phyloP scores from a whole-genome alignment of 2,888 invertebrate genomes.

The Stenolophus ochropezus region DNA sequence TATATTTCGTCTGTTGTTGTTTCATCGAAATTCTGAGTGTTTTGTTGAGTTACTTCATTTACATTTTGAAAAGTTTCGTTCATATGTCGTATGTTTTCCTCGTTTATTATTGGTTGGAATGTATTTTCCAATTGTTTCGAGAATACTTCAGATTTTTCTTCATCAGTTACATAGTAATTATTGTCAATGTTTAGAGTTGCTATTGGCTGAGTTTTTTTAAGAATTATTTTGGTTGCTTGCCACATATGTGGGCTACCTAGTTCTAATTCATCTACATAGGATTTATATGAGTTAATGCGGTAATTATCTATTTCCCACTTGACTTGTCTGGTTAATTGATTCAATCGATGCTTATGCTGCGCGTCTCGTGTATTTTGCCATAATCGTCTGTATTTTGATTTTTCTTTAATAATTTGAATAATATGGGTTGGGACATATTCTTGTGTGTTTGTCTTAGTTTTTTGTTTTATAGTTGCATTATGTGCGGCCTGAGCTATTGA shows the following conservation, averaged over 20 bases:
- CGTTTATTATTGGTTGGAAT: background rate
- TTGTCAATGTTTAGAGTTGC: background rate
- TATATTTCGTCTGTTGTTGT: background rate
- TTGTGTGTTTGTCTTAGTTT: background rate
- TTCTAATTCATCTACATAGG: background rate
- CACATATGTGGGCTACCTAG: background rate
- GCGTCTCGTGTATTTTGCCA: conserved; percentile 6
- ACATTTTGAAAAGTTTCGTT: background rate
- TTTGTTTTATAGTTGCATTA: background rate
- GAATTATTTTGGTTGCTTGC: background rate
- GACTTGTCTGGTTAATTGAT: conserved; percentile 9
- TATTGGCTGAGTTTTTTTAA: background rate
- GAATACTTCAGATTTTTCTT: too few species aligned
- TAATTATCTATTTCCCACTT: conserved; percentile 13
- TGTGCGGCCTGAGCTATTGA: too few species aligned
- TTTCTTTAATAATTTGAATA: conserved; percentile 3
- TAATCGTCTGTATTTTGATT: background rate
- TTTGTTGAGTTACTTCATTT: background rate
- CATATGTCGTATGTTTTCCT: background rate
- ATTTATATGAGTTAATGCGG: background rate
- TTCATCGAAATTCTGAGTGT: background rate
- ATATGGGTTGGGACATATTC: background rate
- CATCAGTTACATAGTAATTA: too few species aligned
- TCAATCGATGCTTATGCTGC: background rate
- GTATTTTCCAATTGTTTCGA: background rate